A percentile compares a stretch with the other conserved stretches of the same genome.
These are phyloP conservation scores for Blastomussa wellsi DNA, from an alignment of 92 coral and sea anemone genomes.

Conservation along the genomic window DNA sequence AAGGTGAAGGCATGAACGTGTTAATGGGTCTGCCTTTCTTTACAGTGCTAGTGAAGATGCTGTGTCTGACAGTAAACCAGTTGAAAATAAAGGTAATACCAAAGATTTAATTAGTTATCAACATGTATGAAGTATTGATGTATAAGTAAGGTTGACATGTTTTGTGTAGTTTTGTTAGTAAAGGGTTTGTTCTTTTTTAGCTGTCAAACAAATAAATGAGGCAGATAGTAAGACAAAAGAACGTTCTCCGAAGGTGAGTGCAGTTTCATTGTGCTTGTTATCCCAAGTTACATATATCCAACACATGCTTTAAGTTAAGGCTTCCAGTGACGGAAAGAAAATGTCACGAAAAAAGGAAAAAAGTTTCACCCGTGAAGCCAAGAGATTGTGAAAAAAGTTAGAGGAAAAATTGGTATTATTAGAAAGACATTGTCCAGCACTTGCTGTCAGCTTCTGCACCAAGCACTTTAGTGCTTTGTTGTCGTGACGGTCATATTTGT, in stretches of 20 bases:
- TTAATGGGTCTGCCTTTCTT: background rate
- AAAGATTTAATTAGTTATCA: background rate
- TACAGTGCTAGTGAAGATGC: slow-evolving; percentile 45
- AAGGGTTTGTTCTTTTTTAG: slow-evolving; percentile 5
- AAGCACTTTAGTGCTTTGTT: too few species aligned
- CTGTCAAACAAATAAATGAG: slow-evolving; percentile 28
- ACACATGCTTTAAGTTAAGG: too few species aligned
- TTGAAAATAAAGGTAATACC: slow-evolving; percentile 16
- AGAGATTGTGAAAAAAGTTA: too few species aligned
- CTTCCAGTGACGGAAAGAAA: too few species aligned
- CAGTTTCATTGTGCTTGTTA: background rate
- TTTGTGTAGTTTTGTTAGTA: background rate
- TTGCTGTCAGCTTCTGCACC: too few species aligned
- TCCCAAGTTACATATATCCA: background rate
- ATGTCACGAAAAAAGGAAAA: too few species aligned
- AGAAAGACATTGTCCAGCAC: too few species aligned
- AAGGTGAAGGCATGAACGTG: background rate
- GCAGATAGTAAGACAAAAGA: slow-evolving; percentile 35
- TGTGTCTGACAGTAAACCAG: slow-evolving; percentile 26
- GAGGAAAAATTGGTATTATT: too few species aligned
- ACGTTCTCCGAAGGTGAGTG: slow-evolving; percentile 60
- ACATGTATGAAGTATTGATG: background rate
- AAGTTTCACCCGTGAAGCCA: too few species aligned
- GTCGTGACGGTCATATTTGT: too few species aligned
- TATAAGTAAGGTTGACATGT: background rate